Base-by-base conservation (phyloP, 2,797 vertebrate genomes). In the Micropoecilia bifurca region DNA sequence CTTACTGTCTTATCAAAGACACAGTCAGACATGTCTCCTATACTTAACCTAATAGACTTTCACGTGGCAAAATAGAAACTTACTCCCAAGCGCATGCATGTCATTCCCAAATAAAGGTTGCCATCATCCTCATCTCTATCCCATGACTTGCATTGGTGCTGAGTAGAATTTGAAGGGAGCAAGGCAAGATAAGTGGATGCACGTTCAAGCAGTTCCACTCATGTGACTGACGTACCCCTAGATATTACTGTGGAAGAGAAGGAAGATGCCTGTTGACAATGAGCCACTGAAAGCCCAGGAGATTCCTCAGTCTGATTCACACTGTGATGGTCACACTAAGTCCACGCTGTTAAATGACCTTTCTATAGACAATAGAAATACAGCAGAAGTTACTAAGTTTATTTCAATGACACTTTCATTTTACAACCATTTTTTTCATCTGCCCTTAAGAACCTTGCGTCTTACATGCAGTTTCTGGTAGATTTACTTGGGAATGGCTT, bases 151-250 rank as follows among this genome's bases (percentile, higher is more conserved):
- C 10, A 85, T 93, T 90, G 84, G 83, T 66, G 82, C 71, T 79
- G 87, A 81, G 78, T 77, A 50, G 86, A 84, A 69, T 80, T 72
- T 81, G 75, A 78, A 75, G 85, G 83, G 57, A 83, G 66, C 78
- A 22, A 74, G 75, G 80, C 59, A 50, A 63, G 77, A 61, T 94
- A 94, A 95, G 92, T 95, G 93, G 88, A 89, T 91, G 93, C 93
- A 94, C 87, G 87, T 95, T 94, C 85, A 74, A 86, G 85, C 91
- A 84, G 83, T 86, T 81, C 45, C 71, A 61, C 89, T 94, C 93
- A 94, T 91, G 90, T 94, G 94, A 94, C 91, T 77, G 84, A 77
- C 92, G 41, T 91, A 80, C 91, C 86, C 84, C 91, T 78, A 90
- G 83, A 90, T 81, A 95, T 95, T 94, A 95, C 84, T 80, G 84